phyloP scores from a whole-genome alignment of 2,888 invertebrate genomes.

The Ischnura elegans region DNA sequence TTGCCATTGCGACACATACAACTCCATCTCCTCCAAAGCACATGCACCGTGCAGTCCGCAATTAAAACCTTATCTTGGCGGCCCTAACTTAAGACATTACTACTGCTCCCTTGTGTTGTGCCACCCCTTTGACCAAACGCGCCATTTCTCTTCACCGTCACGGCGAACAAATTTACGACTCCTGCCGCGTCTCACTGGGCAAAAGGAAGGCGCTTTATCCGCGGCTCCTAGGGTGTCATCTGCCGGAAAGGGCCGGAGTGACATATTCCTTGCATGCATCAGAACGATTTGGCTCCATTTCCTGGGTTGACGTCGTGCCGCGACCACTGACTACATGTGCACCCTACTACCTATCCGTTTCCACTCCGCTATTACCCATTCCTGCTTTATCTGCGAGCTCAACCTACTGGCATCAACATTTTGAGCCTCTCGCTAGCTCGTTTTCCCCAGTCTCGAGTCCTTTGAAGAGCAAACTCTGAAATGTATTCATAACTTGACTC shows the following conservation, averaged over 20 bases:
- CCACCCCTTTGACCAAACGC: slow-evolving; percentile 39
- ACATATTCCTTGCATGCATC: slow-evolving; percentile 60
- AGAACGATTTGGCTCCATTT: slow-evolving; percentile 51
- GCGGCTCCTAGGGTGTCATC: background rate
- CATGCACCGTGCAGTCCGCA: background rate
- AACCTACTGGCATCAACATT: background rate
- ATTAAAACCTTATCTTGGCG: slow-evolving; percentile 56
- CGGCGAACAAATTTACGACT: slow-evolving; percentile 43
- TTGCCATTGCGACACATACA: slow-evolving; percentile 10
- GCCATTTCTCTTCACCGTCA: slow-evolving; percentile 36
- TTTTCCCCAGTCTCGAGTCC: background rate
- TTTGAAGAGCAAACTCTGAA: background rate
- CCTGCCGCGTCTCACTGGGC: background rate
- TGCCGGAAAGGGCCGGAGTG: slow-evolving; percentile 49
- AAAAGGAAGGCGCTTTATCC: background rate
- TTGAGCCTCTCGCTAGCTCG: background rate
- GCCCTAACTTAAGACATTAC: slow-evolving; percentile 40
- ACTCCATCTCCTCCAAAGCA: background rate
- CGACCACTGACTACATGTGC: background rate
- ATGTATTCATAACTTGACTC: too few relatives aligned
- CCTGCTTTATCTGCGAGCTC: background rate
- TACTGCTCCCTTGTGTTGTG: slow-evolving; percentile 40
- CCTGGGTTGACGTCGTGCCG: background rate
- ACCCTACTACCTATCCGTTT: background rate
- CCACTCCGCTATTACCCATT: background rate